Conservation (phyloP, 2,797 vertebrate genomes). For the Enteromius mattozi region DNA sequence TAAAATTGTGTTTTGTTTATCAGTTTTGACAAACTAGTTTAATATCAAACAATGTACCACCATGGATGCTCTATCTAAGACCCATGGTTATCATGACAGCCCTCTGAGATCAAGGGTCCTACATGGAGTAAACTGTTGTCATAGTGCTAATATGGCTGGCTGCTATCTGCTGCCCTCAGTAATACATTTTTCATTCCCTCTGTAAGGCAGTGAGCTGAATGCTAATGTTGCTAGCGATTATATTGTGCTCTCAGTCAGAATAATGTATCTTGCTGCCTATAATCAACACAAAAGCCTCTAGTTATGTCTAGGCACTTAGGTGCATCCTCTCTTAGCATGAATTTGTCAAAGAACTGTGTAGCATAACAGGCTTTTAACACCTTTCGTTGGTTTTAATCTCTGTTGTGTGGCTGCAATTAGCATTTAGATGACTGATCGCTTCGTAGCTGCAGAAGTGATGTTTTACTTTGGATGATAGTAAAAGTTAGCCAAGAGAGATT, state of each 20-base stretch:
- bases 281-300: conserved; percentile 16
- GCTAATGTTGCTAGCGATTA: conserved; percentile 30
- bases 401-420: conserved; percentile 5
- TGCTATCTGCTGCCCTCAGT: conserved; percentile 28
- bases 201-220: conserved; percentile 24
- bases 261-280: conserved; percentile 18
- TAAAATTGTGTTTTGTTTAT: background rate
- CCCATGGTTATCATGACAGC: background rate
- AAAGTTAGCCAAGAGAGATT: background rate
- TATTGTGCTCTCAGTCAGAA: conserved; percentile 24
- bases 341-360: background rate
- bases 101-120: conserved; percentile 29
- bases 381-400: background rate
- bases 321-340: conserved; percentile 10
- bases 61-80: background rate
- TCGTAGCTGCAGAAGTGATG: background rate
- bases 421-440: conserved; percentile 16
- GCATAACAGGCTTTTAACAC: conserved; percentile 23
- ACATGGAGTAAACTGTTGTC: conserved; percentile 23
- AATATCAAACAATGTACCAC: background rate
- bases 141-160: conserved; percentile 20
- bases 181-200: conserved; percentile 29
- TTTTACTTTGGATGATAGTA: background rate
- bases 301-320: conserved; percentile 20
- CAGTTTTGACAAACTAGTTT: background rate